Conservation (phyloP, 2,113 vertebrate species). For the Pterocles orientalis region DNA sequence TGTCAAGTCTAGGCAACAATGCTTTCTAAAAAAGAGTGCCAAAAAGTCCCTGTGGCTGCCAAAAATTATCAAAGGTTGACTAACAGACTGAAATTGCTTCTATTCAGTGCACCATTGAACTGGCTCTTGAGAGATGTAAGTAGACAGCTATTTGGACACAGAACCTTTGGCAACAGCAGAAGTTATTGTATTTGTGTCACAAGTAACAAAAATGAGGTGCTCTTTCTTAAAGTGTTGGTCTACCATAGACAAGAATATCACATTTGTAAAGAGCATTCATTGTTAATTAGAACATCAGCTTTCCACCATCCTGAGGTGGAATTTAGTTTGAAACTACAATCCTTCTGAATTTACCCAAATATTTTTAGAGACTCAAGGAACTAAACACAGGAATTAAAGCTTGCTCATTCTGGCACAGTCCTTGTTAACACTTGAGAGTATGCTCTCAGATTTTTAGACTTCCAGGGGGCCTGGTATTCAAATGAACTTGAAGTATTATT, state of each 20-base stretch:
- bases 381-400: not conserved
- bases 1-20: not conserved
- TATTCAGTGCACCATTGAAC: not conserved
- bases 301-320: not conserved
- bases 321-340: not conserved
- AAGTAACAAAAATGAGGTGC: not conserved
- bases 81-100: not conserved
- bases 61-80: constrained; percentile 5
- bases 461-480: not conserved
- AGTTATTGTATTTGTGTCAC: not conserved
- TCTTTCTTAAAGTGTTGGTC: not conserved
- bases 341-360: not conserved
- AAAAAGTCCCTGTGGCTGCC: not conserved
- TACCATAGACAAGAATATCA: not conserved
- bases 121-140: not conserved
- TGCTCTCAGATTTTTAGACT: not conserved
- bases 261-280: not conserved
- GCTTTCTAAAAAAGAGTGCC: not conserved
- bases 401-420: not conserved
- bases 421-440: not conserved
- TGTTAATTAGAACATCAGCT: not conserved
- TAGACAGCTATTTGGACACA: not conserved
- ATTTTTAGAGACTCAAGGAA: not conserved
- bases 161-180: not conserved
- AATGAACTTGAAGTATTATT: not conserved